These are phyloP conservation scores for Gerris lacustris DNA, from an alignment of 2,888 invertebrate species.

Conservation along the genomic window DNA sequence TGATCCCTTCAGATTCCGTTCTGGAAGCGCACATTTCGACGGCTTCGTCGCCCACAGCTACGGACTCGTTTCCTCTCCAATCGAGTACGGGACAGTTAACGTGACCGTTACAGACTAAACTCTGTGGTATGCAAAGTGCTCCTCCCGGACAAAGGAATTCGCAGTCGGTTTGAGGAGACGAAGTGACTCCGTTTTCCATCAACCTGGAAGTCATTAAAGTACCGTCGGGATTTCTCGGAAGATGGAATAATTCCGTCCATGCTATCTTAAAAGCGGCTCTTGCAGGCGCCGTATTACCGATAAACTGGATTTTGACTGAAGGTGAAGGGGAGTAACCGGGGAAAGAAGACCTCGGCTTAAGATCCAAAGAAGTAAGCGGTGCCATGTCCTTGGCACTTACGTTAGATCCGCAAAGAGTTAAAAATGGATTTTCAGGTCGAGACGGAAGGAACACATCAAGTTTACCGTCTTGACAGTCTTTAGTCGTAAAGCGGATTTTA, in stretches of 20 bases:
- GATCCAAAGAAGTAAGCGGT: constrained; percentile 41
- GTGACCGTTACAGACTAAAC: constrained; percentile 75
- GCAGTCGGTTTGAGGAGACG: constrained; percentile 41
- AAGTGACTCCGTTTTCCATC: constrained; percentile 36
- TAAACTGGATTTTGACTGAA: constrained; percentile 33
- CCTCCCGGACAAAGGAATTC: constrained; percentile 81
- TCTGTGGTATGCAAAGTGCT: constrained; percentile 67
- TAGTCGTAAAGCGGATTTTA: constrained; percentile 67
- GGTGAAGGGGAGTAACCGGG: constrained; percentile 49
- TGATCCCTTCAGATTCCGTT: constrained; percentile 41
- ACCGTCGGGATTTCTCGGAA: constrained; percentile 72
- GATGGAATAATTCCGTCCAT: constrained; percentile 78
- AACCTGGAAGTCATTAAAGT: constrained; percentile 64
- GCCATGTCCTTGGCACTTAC: constrained; percentile 66
- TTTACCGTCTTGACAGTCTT: constrained; percentile 74
- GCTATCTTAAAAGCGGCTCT: constrained; percentile 75
- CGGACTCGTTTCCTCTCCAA: constrained; percentile 25
- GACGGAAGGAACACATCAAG: constrained; percentile 69
- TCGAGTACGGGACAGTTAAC: constrained; percentile 64
- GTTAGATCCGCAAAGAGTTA: constrained; percentile 75
- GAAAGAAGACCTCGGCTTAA: constrained; percentile 45
- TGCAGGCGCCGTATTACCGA: constrained; percentile 61
- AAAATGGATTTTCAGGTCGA: constrained; percentile 50
- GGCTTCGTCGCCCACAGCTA: constrained; percentile 58
- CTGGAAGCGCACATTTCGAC: constrained; percentile 55